Evolutionary conservation across 30 jellyfish, hydroid and myxozoan species (phyloP).

Genomic region (Sanderia malayensis): DNA sequence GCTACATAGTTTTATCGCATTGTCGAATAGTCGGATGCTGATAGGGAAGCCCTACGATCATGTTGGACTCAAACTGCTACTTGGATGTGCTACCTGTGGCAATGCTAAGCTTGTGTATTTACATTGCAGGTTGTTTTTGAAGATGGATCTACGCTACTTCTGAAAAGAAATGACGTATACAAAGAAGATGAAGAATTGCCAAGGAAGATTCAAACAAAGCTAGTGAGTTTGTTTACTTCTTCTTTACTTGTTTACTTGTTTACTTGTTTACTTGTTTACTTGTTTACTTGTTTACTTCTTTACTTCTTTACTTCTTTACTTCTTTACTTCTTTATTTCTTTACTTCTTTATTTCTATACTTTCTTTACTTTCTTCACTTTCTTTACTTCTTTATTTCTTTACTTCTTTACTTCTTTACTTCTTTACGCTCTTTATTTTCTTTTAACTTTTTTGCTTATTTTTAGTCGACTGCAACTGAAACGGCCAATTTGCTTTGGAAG

Average conservation of each 20-base stretch:
- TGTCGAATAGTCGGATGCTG: not conserved
- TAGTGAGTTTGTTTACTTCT: conserved; percentile 44
- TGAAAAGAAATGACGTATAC: conserved; percentile 71
- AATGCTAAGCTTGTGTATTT: not conserved
- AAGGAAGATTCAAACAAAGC: conserved; percentile 51
- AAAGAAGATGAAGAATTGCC: conserved; percentile 81
- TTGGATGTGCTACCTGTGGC: not conserved
- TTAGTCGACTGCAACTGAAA: conserved; percentile 70
- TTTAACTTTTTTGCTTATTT: not conserved
- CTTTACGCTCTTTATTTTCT: not conserved
- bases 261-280: no score
- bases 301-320: no score
- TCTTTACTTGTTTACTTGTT: no score
- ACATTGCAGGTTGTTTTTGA: conserved; percentile 80
- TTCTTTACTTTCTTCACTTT: no score
- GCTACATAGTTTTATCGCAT: no score
- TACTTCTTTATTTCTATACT: no score
- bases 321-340: not conserved
- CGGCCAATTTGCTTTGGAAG: conserved; percentile 67
- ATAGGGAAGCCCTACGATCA: not conserved
- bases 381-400: no score
- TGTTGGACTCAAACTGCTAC: not conserved
- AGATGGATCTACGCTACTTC: conserved; percentile 69
- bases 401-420: no score
- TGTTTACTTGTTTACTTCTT: no score